Conservation (phyloP, 2,888 invertebrate species). For the Limnephilus marmoratus region DNA sequence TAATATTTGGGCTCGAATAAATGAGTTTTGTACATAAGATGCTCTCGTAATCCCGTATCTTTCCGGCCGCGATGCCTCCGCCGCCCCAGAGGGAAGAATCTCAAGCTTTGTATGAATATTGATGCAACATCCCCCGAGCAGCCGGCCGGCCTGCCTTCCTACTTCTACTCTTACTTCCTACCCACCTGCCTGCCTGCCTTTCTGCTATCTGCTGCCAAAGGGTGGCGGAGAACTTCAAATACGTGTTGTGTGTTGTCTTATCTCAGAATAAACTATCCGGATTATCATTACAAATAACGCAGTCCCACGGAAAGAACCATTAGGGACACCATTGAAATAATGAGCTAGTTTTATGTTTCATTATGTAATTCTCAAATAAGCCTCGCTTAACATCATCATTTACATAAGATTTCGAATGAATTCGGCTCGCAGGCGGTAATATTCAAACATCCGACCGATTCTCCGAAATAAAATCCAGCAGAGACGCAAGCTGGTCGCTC, state of each 20-base stretch:
- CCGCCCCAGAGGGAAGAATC: slow-evolving; percentile 6
- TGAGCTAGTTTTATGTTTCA: background rate
- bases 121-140: slow-evolving; percentile 31
- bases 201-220: background rate
- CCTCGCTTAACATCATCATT: background rate
- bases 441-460: slow-evolving; percentile 26
- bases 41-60: slow-evolving; percentile 48
- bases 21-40: slow-evolving; percentile 49
- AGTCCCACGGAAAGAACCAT: background rate
- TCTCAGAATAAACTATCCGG: background rate
- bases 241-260: background rate
- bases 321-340: background rate
- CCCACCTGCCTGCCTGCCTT: background rate
- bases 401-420: background rate
- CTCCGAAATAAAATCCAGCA: slow-evolving; percentile 25
- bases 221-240: background rate
- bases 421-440: slow-evolving; percentile 5
- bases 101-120: slow-evolving; percentile 50
- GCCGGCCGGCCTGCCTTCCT: background rate
- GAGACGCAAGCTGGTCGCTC: slow-evolving; percentile 36
- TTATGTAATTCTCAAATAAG: background rate
- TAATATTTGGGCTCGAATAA: slow-evolving; percentile 51
- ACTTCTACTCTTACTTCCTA: background rate
- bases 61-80: slow-evolving; percentile 10
- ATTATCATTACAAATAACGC: background rate